Conservation (phyloP, 35 echinoderm and acorn worm species). For the Acanthaster planci region DNA sequence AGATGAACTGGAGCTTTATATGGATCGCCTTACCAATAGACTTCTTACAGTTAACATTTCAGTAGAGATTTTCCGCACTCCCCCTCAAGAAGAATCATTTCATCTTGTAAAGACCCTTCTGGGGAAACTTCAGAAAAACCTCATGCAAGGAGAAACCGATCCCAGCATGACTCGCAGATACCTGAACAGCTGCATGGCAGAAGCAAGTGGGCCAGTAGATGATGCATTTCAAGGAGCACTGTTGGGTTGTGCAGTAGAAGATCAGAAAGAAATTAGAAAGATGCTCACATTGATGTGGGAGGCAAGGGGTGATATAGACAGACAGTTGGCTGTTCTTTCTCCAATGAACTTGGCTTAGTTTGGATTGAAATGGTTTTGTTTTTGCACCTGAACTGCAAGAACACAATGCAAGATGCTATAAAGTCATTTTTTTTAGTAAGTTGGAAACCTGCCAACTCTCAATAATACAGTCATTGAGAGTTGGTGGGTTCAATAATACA, state of each 20-base stretch:
- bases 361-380: too few species aligned
- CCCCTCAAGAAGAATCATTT: constrained; percentile 62
- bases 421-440: too few species aligned
- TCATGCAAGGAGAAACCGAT: constrained; percentile 24
- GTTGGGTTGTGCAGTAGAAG: constrained; percentile 83
- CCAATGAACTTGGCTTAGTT: constrained; percentile 27
- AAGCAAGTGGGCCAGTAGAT: constrained; percentile 62
- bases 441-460: too few species aligned
- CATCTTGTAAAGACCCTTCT: constrained; percentile 51
- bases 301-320: constrained; percentile 22
- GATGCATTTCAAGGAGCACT: constrained; percentile 68
- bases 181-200: constrained; percentile 75
- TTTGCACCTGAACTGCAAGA: too few species aligned
- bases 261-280: constrained; percentile 84
- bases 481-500: too few species aligned
- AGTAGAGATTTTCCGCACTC: constrained; percentile 58
- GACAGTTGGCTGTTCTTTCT: constrained; percentile 28
- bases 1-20: constrained; percentile 71
- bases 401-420: too few species aligned
- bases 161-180: constrained; percentile 32
- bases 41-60: constrained; percentile 70
- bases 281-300: constrained; percentile 42
- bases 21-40: constrained; percentile 69
- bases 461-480: too few species aligned
- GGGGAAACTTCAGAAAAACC: constrained; percentile 29